A percentile compares a stretch with the other conserved stretches of the same genome.
These are phyloP conservation scores for Empis stercorea DNA, from an alignment of 2,888 invertebrate genomes.

Conservation along the genomic window DNA sequence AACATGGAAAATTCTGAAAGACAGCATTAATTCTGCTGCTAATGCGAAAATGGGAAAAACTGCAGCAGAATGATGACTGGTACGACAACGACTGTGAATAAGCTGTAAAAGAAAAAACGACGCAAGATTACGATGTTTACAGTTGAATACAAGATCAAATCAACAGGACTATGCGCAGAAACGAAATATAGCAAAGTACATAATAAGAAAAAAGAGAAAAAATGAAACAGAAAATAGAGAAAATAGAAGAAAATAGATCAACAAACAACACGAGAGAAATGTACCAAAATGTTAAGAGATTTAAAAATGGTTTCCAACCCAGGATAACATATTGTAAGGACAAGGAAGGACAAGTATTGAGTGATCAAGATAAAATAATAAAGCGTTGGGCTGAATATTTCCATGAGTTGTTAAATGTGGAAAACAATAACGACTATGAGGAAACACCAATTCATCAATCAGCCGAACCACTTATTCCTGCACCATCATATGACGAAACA, in stretches of 20 bases:
- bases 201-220: too few relatives aligned
- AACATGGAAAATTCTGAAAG: too few relatives aligned
- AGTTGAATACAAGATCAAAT: too few relatives aligned
- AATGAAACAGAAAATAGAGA: too few relatives aligned
- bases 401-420: background rate
- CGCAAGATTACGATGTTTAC: background rate
- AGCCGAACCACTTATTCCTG: background rate
- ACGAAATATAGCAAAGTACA: too few relatives aligned
- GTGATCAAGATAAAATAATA: background rate
- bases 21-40: too few relatives aligned
- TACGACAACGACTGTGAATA: too few relatives aligned
- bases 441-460: background rate
- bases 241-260: background rate
- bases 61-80: too few relatives aligned
- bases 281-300: background rate
- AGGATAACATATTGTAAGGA: background rate
- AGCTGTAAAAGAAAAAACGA: background rate
- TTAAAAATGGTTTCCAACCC: background rate
- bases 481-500: background rate
- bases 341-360: background rate
- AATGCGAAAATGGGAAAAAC: too few relatives aligned
- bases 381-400: background rate
- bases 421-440: background rate
- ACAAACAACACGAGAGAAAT: background rate
- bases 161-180: too few relatives aligned